A percentile compares a stretch with the other conserved stretches of the same genome.
These are phyloP conservation scores for Lasius platythorax DNA, from an alignment of 2,888 invertebrate species.

Conservation along the genomic window DNA sequence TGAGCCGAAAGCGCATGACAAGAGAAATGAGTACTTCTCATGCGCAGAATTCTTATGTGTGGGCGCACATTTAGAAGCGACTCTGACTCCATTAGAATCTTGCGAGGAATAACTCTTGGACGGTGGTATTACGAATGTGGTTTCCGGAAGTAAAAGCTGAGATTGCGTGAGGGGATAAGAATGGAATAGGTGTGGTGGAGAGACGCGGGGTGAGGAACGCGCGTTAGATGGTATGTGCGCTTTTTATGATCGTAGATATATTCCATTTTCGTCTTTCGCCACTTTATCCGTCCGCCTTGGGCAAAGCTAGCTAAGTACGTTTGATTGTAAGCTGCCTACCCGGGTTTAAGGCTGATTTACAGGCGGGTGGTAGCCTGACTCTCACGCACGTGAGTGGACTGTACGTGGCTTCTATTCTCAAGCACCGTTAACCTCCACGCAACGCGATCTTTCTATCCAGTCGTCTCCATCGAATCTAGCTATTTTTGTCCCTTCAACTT, in stretches of 20 bases:
- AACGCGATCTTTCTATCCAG: conserved; percentile 17
- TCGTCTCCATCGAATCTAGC: neutral
- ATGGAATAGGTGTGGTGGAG: conserved; percentile 12
- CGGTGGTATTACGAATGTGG: conserved; percentile 60
- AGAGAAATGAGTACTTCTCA: conserved; percentile 17
- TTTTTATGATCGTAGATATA: conserved; percentile 76
- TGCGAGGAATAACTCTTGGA: conserved; percentile 42
- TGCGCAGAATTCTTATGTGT: conserved; percentile 51
- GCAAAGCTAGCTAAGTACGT: conserved; percentile 81
- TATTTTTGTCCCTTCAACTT: neutral
- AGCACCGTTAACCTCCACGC: conserved; percentile 65
- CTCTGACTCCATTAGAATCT: conserved; percentile 53
- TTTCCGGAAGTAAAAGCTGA: conserved; percentile 20
- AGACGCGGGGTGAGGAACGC: neutral
- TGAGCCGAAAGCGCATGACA: neutral
- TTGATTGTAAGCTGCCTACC: conserved; percentile 84
- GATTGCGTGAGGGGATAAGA: conserved; percentile 48
- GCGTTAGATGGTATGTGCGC: conserved; percentile 50
- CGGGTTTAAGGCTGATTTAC: conserved; percentile 84
- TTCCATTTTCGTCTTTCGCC: conserved; percentile 78
- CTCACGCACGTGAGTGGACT: conserved; percentile 82
- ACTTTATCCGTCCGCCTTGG: conserved; percentile 69
- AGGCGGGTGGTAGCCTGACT: conserved; percentile 73
- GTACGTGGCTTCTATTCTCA: conserved; percentile 67
- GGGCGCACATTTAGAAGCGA: conserved; percentile 61